Base-by-base conservation (phyloP, 2,797 vertebrate genomes). In the Dendrocincla tyrannina region DNA sequence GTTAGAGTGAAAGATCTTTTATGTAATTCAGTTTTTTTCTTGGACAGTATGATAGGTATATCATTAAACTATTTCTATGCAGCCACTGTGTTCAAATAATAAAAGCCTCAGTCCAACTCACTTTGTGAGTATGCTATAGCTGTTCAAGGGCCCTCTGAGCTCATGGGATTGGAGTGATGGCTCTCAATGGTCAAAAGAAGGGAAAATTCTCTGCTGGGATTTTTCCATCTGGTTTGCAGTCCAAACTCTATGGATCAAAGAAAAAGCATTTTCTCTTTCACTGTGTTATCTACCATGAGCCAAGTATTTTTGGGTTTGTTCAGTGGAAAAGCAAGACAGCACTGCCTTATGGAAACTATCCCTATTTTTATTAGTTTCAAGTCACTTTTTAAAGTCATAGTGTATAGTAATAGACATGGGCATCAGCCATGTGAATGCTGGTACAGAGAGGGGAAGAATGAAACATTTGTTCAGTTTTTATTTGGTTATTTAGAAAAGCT, bases 191-290 rank as follows among this genome's bases (percentile, higher is more conserved):
- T 89, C 83, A 91, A 78, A 91, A 91, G 63, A 93, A 92, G 63
- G 85, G 77, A 95, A 96, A 88, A 90, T 74, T 75, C 75, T 88
- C 92, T 67, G 23, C 64, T 90, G 77, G 80, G 83, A 94, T 93
- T 90, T 93, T 96, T 88, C 95, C 95, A 89, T 95, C 89, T 97
- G 95, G 89, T 95, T 95, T 95, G 85, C 80, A 91, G 30, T 88
- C 91, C 67, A 94, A 95, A 86, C 59, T 86, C 84, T 37, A 42
- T 0, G 4, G 89, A 95, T 95, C 93, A 96, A 96, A 96, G 95
- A 39, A 85, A 96, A 94, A 74, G n/a, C 63, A 63, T 96, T 96
- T 93, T 86, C 76, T 93, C 68, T 94, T 95, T 82, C 80, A 77
- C 35, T 13, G 13, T 5, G 14, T 91, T 95, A 94, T 93, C 95